phyloP scores from a whole-genome alignment of 1,140 invertebrate species.

The Oreohelix idahoensis region DNA sequence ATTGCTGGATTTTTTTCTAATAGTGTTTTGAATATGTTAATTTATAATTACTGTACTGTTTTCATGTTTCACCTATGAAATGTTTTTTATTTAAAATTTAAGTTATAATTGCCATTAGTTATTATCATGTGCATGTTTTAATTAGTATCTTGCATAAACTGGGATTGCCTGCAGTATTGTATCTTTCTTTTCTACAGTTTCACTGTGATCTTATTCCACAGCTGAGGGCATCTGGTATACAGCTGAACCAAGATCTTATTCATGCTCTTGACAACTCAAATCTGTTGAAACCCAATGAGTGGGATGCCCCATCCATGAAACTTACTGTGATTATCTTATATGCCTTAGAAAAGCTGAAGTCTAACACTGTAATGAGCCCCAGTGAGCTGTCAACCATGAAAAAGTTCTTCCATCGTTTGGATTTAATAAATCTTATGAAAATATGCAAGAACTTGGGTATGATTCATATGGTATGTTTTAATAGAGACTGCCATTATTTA shows the following conservation, averaged over 20 bases:
- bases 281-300: neutral
- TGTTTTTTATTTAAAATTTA: no score
- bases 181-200: no score
- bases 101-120: no score
- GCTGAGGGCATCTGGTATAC: neutral
- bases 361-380: neutral
- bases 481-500: no score
- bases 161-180: no score
- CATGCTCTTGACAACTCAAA: neutral
- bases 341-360: neutral
- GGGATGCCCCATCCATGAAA: neutral
- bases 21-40: no score
- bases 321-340: neutral
- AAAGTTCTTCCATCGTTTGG: neutral
- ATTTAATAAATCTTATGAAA: neutral
- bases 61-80: no score
- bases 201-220: neutral
- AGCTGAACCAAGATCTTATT: neutral
- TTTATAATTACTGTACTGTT: no score
- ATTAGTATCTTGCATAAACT: no score
- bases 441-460: neutral
- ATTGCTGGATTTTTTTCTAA: no score
- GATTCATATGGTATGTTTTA: neutral
- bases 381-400: neutral
- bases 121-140: no score